These are phyloP conservation scores for Tichodroma muraria DNA, from an alignment of 2,113 vertebrate genomes.

Conservation along the genomic window DNA sequence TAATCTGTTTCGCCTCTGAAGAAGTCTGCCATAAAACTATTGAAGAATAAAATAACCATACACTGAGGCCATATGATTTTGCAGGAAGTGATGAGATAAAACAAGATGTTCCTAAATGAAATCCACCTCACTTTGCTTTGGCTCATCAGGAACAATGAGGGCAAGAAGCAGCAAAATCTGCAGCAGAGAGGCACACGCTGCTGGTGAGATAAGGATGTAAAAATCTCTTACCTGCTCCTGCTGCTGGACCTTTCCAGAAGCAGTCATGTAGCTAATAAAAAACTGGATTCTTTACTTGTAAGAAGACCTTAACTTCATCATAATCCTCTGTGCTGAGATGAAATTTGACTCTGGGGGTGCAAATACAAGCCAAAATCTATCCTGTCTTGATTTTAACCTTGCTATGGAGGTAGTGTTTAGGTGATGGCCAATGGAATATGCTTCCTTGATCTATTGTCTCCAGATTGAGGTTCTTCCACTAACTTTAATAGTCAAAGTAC, in stretches of 20 bases:
- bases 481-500: background rate
- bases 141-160: background rate
- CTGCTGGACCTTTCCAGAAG: background rate
- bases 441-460: background rate
- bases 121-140: background rate
- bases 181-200: background rate
- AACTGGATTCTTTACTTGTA: background rate
- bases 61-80: background rate
- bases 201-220: background rate
- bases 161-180: background rate
- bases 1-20: background rate
- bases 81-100: background rate
- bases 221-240: background rate
- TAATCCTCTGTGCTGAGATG: background rate
- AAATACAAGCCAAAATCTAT: background rate
- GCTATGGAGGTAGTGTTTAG: background rate
- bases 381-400: background rate
- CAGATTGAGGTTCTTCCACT: background rate
- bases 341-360: background rate
- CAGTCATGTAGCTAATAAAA: background rate
- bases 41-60: background rate
- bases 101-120: background rate
- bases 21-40: background rate
- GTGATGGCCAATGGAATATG: background rate
- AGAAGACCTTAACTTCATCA: background rate